A percentile compares a stretch with the other conserved stretches of the same genome.
These are phyloP conservation scores for Mechanitis mazaeus DNA, from an alignment of 2,888 invertebrate species.

Conservation along the genomic window DNA sequence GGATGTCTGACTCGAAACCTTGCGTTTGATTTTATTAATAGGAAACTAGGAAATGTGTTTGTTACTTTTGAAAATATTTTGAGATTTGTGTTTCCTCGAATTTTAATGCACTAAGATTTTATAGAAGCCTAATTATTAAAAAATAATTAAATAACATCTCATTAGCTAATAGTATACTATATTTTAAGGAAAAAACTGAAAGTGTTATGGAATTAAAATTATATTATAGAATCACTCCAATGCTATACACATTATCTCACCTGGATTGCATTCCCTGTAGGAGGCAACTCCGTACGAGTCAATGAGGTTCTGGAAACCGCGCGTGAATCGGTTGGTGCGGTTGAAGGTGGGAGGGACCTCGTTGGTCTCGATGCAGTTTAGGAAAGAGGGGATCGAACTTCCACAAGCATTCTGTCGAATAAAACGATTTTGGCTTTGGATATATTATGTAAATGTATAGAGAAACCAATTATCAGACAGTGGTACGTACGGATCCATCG, in stretches of 20 bases:
- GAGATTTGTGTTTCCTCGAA: too few species aligned
- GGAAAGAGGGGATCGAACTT: slow-evolving; percentile 93
- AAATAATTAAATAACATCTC: too few species aligned
- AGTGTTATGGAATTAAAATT: too few species aligned
- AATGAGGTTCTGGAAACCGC: slow-evolving; percentile 94
- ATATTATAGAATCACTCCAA: too few species aligned
- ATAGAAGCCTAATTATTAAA: too few species aligned
- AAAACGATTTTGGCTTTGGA: slow-evolving; percentile 4
- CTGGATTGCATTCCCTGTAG: slow-evolving; percentile 95
- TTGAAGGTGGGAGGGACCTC: slow-evolving; percentile 94
- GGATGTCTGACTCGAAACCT: too few species aligned
- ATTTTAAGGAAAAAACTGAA: neutral
- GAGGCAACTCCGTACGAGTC: slow-evolving; percentile 95
- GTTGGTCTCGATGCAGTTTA: slow-evolving; percentile 89
- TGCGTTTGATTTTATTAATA: too few species aligned
- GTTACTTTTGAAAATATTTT: too few species aligned
- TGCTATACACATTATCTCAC: slow-evolving; percentile 51
- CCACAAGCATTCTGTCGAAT: slow-evolving; percentile 80
- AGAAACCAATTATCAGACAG: neutral
- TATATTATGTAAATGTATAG: slow-evolving; percentile 2
- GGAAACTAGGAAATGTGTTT: too few species aligned
- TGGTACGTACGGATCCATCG: slow-evolving; percentile 84
- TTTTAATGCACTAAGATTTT: too few species aligned
- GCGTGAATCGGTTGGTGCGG: slow-evolving; percentile 93
- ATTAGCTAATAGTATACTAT: too few species aligned